phyloP scores from a whole-genome alignment of 1,140 invertebrate species.

The Macrosteles quadrilineatus region DNA sequence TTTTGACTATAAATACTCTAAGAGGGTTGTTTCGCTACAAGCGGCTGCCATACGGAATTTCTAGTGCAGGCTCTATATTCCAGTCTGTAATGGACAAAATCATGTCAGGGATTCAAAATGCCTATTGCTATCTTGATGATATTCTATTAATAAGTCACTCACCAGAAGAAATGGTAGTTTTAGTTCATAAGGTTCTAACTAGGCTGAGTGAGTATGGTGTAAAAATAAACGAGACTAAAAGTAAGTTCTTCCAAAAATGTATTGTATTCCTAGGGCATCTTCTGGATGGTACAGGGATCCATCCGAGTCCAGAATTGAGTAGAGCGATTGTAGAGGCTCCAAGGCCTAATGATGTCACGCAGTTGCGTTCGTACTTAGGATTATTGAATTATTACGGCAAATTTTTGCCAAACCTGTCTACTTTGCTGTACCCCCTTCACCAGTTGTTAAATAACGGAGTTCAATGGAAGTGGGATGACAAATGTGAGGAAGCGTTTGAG shows the following conservation, averaged over 20 bases:
- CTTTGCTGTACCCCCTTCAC: too few relatives aligned
- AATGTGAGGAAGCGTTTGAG: too few relatives aligned
- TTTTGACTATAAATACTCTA: neutral
- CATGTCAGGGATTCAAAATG: neutral
- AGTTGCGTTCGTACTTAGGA: constrained; percentile 10
- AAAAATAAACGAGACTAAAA: neutral
- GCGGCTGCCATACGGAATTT: neutral
- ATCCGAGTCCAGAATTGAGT: neutral
- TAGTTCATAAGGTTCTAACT: neutral
- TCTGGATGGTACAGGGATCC: constrained; percentile 14
- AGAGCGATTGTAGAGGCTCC: neutral
- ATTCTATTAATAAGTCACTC: too few relatives aligned
- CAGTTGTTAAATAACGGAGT: too few relatives aligned
- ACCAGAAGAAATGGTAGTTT: neutral
- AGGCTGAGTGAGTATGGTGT: constrained; percentile 9
- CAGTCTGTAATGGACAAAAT: neutral
- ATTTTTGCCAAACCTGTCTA: constrained; percentile 31
- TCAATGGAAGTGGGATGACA: too few relatives aligned
- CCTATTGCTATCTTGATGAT: constrained; percentile 6
- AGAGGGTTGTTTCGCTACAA: neutral
- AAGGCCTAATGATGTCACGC: neutral
- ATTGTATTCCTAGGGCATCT: neutral
- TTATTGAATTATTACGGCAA: constrained; percentile 22
- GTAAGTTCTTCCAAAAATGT: constrained; percentile 7
- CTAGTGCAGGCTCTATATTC: neutral